phyloP scores from a whole-genome alignment of 2,797 vertebrate genomes.

The Pseudopleuronectes americanus region DNA sequence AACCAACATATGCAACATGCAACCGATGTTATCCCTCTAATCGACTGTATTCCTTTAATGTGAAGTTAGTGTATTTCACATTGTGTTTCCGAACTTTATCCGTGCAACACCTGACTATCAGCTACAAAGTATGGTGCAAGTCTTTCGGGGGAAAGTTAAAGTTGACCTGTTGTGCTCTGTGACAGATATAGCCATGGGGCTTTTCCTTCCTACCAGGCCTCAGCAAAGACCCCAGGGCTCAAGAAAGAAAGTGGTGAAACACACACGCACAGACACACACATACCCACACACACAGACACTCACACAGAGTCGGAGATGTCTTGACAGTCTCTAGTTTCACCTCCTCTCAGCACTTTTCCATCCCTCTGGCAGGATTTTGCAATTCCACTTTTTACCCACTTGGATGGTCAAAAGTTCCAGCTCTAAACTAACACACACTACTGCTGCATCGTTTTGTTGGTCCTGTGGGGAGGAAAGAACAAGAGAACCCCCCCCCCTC shows the following conservation, averaged over 20 bases:
- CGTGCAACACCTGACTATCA: conserved; percentile 26
- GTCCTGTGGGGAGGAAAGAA: conserved; percentile 7
- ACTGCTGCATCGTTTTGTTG: conserved; percentile 53
- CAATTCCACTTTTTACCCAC: conserved; percentile 71
- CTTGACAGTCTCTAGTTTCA: conserved; percentile 78
- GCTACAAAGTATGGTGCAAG: conserved; percentile 22
- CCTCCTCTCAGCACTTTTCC: conserved; percentile 81
- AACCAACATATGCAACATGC: not conserved
- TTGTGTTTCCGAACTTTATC: conserved; percentile 25
- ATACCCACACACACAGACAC: conserved; percentile 30
- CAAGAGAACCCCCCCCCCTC: not conserved
- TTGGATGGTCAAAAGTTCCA: conserved; percentile 70
- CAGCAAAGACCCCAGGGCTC: conserved; percentile 72
- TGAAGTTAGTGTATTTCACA: not conserved
- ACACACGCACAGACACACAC: conserved; percentile 25
- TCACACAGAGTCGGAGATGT: conserved; percentile 52
- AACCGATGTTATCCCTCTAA: not conserved
- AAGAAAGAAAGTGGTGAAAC: conserved; percentile 64
- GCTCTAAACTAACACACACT: conserved; percentile 63
- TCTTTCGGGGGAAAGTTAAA: conserved; percentile 59
- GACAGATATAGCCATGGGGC: conserved; percentile 76
- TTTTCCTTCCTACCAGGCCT: conserved; percentile 70
- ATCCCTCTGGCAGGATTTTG: conserved; percentile 74
- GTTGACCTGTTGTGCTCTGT: conserved; percentile 63
- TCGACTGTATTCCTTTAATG: conserved; percentile 3